Base-by-base conservation (phyloP, 1,140 invertebrate species). In the Paralvinella palmiformis region DNA sequence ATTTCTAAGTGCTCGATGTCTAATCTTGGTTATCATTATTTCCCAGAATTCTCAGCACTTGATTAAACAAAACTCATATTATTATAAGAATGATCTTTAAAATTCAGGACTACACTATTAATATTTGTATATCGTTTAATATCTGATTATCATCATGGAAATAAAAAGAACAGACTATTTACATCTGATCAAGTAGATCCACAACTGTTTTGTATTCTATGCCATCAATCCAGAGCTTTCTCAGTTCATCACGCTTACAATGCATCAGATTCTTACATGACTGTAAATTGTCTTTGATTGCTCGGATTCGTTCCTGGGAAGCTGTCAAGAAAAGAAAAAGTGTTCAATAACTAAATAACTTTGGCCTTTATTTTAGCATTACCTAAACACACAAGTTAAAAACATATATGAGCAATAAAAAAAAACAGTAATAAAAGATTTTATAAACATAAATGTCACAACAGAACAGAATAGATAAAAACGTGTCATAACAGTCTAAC, bases 141-240 rank as follows among this genome's bases (percentile, higher is more conserved):
- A n/a, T n/a, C n/a, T n/a, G n/a, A n/a, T n/a, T n/a, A n/a, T n/a
- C n/a, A n/a, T n/a, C n/a, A n/a, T n/a, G n/a, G n/a, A n/a, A n/a
- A n/a, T n/a, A n/a, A n/a, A n/a, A n/a, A n/a, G n/a, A n/a, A n/a
- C n/a, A n/a, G n/a, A n/a, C n/a, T n/a, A n/a, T n/a, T n/a, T 83
- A 92, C 90, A 96, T 91, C 82, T 95, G 89, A 71, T 92, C 90
- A 33, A 96, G 80, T 75, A 96, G 86, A 65, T 89, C 84, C 22
- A 96, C 78, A 65, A 92, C 89, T 76, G 94, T 88, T 74, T 94
- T 92, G 71, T 96, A 92, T 75, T 96, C 91, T 20, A 96, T 85
- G 4, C 91, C 91, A 80, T 96, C 93, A 1, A 90, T 82, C 91
- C 93, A 96, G 57, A 96, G 83, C 72, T 94, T 90, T 69, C 92